Evolutionary conservation across 2,888 invertebrate species (phyloP), one percentile per base, ranked within the genome.

Genomic region (Allolobophora icterica): DNA sequence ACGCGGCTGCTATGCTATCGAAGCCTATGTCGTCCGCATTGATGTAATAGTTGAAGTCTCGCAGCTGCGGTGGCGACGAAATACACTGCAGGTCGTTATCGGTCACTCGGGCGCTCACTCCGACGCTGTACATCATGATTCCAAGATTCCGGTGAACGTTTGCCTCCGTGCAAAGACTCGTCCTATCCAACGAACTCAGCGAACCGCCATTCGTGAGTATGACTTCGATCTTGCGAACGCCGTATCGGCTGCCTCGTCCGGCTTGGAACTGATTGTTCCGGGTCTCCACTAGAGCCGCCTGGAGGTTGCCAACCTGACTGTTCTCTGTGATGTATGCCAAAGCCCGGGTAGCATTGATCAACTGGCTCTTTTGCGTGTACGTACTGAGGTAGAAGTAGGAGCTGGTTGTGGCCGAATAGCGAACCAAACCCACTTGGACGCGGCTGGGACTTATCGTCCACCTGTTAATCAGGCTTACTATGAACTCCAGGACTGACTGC

Each of bases 211-310:
- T 91, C 24, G 91, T 40, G n/a, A 92, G n/a, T n/a, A 92, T 40
- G 38, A 92, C 84, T 6, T 84, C 71, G 89, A 92, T 42, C 40
- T 91, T 92, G 33, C 52, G 92, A 35, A 91, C 92, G 17, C 71
- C 90, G 17, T 24, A 11, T 4, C 92, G 42, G 34, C 52, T 90
- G 30, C 92, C 92, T 42, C 38, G 91, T n/a, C 17, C 13, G 19
- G 52, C 38, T 30, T 24, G 84, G 89, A 92, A 92, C 71, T 83
- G 89, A 34, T 30, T 58, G n/a, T 45, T 89, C 19, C 91, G 38
- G 19, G 84, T 89, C 19, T 35, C n/a, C 19, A 30, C 84, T 8
- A 92, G n/a, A 35, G 91, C 92, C 30, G 21, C 71, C 8, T 87
- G 40, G 1, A 91, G 45, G n/a, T 91, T 42, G 34, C 33, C 91